phyloP scores from a whole-genome alignment of 92 coral and sea anemone genomes.

The Siderastrea siderea region DNA sequence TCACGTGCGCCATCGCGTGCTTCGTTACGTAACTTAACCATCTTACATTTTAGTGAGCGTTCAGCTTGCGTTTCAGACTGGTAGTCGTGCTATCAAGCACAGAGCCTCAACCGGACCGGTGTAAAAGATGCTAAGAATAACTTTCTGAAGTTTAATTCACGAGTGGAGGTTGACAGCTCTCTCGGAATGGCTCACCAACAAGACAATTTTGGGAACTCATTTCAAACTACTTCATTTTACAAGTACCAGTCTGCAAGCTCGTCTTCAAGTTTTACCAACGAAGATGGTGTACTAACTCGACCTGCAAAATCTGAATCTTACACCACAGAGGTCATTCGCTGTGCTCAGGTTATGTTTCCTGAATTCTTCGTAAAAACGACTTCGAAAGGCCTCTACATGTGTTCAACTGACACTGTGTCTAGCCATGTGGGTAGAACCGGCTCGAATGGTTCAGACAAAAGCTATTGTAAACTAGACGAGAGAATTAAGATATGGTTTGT shows the following conservation, averaged over 20 bases:
- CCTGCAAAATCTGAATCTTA: background rate
- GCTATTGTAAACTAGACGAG: background rate
- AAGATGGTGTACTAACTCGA: background rate
- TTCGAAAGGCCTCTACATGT: background rate
- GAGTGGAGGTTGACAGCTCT: background rate
- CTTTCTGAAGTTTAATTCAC: background rate
- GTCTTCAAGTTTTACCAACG: background rate
- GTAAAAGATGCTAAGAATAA: background rate
- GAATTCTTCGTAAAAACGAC: conserved; percentile 14
- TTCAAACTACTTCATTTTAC: background rate
- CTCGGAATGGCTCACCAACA: background rate
- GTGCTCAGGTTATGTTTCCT: conserved; percentile 4
- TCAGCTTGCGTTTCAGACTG: background rate
- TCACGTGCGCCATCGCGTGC: background rate
- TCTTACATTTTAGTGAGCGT: background rate
- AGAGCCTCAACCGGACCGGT: background rate
- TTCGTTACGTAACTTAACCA: background rate
- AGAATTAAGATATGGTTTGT: conserved; percentile 25
- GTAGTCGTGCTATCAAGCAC: background rate
- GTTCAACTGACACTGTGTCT: background rate
- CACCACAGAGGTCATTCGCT: background rate
- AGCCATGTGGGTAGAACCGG: background rate
- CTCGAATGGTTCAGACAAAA: background rate
- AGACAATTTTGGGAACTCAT: background rate
- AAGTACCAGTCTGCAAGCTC: background rate